Base-by-base conservation (phyloP, 2,113 vertebrate genomes). In the Centropus unirufus region DNA sequence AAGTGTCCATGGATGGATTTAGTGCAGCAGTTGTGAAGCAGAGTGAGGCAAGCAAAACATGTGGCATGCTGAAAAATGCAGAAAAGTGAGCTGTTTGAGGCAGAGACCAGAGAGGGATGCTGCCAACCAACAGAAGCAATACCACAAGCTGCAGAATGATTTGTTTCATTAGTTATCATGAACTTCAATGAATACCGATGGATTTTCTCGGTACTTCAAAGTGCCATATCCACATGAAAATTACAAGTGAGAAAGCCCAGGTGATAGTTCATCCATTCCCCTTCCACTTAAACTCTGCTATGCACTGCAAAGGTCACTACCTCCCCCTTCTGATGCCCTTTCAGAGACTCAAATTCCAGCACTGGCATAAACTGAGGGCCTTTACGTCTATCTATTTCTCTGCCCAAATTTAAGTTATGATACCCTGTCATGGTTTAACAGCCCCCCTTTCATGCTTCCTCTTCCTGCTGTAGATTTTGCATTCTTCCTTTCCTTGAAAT, bases 1-100 rank as follows among this genome's bases (percentile, higher is more conserved):
- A 94, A 95, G 92, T 66, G 68, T 89, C 92, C 62, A 66, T 0
- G 14, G 82, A 93, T 68, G 73, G 72, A 93, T 92, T 94, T 95
- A 94, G 85, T 75, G 87, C 77, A 94, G 92, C 93, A 89, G 93
- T 89, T 96, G 92, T 55, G 86, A 95, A 95, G 79, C 69, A 94
- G 82, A 92, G 40, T 39, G 70, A 90, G 47, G 64, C 63, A 95
- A 95, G 75, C 47, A 91, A 88, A 92, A 66, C 39, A 76, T 40
- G 54, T 44, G 36, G 80, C 87, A 27, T 69, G 40, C 75, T 86
- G 61, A 82, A 93, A 94, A 36, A 86, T 30, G 51, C 81, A 90
- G 59, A 80, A 87, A 76, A 94, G 39, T n/a, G 62, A 84, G 46
- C 40, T 75, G 42, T 52, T 26, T 59, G 59, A 93, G 34, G 46